Base-by-base conservation (phyloP, 1,140 invertebrate genomes). In the Aethina tumida region DNA sequence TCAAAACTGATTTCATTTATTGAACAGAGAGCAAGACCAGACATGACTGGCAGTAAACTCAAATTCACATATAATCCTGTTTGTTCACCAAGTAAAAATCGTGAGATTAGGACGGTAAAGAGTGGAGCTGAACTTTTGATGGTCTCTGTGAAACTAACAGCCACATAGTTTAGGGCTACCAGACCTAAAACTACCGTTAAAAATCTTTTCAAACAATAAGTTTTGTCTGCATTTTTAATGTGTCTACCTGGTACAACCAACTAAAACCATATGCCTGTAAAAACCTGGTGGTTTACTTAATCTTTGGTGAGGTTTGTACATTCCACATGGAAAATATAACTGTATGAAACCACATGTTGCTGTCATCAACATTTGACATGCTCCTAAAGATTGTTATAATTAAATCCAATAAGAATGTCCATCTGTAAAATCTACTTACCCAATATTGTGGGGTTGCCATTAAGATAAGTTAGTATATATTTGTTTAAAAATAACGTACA, bases 121-220 rank as follows among this genome's bases (percentile, higher is more conserved):
- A 88, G 64, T 39, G 85, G 85, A 14, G 84, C 84, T 15, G 84
- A 86, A 64, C 81, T 85, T 63, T 89, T 89, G 10, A 89, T 81
- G 12, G 84, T 88, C 63, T 88, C 85, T 20, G 84, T 86, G 63
- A 89, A 89, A 60, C 82, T 86, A 15, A 88, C 84, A 35, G 84
- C 80, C 34, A 88, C 81, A 66, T 79, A 87, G 67, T 86, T 85
- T 21, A 89, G 66, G 5, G 85, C 81, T 24, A 87, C 68, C 42
- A 89, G 62, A 38, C 84, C 84, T 56, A 80, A 59, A 34, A 87
- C 68, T 27, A 86, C 79, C 2, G 82, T 85, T 24, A 74, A 71
- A 64, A 85, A 87, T 54, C 79, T 80, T n/a, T n/a, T n/a, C n/a
- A 50, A 26, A 68, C 64, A 30, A 43, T 39, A 44, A 45, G 48